Evolutionary conservation across 2,113 vertebrate genomes (phyloP).

Genomic region (Copsychus sechellarum): DNA sequence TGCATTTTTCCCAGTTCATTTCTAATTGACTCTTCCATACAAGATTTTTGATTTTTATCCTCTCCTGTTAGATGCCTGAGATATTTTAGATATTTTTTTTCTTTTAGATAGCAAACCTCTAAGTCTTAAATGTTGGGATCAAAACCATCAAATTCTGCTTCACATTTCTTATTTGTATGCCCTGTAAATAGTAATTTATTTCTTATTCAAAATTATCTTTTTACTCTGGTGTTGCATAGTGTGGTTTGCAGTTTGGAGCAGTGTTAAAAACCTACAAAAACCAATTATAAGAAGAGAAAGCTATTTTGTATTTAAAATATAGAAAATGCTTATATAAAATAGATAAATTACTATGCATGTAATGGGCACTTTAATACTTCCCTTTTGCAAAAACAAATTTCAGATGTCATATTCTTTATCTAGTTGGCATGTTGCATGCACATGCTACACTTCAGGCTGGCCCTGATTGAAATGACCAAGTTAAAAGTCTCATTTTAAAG

Average conservation of each 20-base stretch:
- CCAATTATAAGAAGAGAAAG: neutral
- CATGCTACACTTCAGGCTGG: neutral
- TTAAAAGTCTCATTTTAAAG: slow-evolving; percentile 56
- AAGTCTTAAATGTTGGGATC: neutral
- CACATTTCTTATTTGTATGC: neutral
- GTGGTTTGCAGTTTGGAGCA: neutral
- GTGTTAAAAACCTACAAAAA: neutral
- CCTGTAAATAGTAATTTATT: neutral
- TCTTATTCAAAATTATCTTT: neutral
- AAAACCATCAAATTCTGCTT: neutral
- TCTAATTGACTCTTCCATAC: neutral
- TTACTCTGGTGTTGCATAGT: neutral
- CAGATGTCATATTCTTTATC: neutral
- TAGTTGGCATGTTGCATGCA: neutral
- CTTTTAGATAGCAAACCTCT: neutral
- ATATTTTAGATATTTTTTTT: neutral
- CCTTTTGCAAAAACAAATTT: slow-evolving; percentile 18
- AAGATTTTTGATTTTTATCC: neutral
- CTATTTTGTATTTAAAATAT: neutral
- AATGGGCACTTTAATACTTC: neutral
- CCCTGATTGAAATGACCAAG: slow-evolving; percentile 46
- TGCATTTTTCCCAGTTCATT: neutral
- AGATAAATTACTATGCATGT: neutral
- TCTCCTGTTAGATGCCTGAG: neutral
- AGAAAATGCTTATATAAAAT: neutral